Conservation (phyloP, 1,140 invertebrate genomes). For the Euschistus heros region DNA sequence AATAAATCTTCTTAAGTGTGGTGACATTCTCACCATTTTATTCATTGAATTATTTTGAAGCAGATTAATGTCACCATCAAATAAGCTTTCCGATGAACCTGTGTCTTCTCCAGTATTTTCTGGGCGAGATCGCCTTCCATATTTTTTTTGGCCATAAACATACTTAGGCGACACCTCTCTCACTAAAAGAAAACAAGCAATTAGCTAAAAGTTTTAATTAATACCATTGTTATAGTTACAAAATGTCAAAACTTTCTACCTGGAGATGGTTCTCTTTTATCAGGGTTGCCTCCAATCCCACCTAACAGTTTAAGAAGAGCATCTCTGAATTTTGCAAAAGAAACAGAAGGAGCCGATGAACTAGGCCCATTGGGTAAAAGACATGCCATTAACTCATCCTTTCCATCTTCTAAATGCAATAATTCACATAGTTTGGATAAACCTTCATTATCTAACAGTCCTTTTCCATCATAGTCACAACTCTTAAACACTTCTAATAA, state of each 20-base stretch:
- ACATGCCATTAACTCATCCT: constrained; percentile 43
- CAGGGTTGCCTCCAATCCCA: constrained; percentile 33
- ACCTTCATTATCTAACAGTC: constrained; percentile 52
- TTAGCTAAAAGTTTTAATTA: background rate
- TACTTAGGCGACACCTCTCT: constrained; percentile 61
- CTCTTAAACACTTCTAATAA: constrained; percentile 71
- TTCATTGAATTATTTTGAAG: background rate
- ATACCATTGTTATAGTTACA: background rate
- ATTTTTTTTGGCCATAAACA: constrained; percentile 62
- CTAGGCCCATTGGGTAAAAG: constrained; percentile 31
- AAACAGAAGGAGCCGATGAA: constrained; percentile 34
- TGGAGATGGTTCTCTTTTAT: constrained; percentile 29
- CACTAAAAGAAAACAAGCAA: constrained; percentile 30
- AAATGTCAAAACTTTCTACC: constrained; percentile 21
- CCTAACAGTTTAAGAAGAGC: constrained; percentile 52
- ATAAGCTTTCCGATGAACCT: background rate
- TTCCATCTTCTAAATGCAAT: constrained; percentile 63
- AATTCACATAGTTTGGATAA: constrained; percentile 59
- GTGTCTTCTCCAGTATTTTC: constrained; percentile 28
- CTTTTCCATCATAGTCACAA: constrained; percentile 56
- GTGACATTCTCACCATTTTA: background rate
- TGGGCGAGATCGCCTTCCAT: constrained; percentile 56
- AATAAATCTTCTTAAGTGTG: no score
- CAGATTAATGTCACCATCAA: background rate
- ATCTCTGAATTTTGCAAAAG: constrained; percentile 49